phyloP scores from a whole-genome alignment of 2,797 vertebrate species.

The Mycteria americana region DNA sequence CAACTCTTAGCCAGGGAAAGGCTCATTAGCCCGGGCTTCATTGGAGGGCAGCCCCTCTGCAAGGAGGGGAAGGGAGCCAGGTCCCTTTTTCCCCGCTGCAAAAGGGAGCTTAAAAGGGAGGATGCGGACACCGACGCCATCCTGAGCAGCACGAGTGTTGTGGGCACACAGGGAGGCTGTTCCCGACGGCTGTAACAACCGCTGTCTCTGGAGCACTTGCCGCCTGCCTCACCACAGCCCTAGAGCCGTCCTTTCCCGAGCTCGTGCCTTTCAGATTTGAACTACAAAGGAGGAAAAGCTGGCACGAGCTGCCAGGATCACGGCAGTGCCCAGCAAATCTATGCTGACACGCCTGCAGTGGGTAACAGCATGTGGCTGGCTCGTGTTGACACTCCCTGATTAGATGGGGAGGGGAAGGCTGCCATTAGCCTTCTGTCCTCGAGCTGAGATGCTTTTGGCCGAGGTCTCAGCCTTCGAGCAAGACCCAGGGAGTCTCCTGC shows the following conservation, averaged over 20 bases:
- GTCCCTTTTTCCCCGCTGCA: background rate
- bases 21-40: fast-evolving
- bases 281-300: background rate
- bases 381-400: background rate
- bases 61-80: fast-evolving
- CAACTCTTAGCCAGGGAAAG: background rate
- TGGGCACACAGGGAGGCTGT: background rate
- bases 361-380: conserved; percentile 47
- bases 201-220: background rate
- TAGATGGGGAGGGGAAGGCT: conserved; percentile 38
- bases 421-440: conserved; percentile 39
- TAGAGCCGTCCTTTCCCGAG: background rate
- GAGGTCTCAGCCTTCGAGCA: background rate
- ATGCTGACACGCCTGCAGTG: conserved; percentile 15
- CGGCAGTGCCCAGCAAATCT: conserved; percentile 17
- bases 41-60: background rate
- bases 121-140: fast-evolving
- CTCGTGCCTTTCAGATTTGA: background rate
- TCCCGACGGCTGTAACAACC: fast-evolving
- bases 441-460: background rate
- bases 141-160: fast-evolving
- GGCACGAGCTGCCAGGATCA: conserved; percentile 4
- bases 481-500: conserved; percentile 9
- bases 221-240: background rate
- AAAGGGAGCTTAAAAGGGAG: background rate